Percentiles rank a stretch among this genome's conserved stretches.
Conservation (phyloP, 2,888 invertebrate genomes). For the Masnerella sp. region DNA sequence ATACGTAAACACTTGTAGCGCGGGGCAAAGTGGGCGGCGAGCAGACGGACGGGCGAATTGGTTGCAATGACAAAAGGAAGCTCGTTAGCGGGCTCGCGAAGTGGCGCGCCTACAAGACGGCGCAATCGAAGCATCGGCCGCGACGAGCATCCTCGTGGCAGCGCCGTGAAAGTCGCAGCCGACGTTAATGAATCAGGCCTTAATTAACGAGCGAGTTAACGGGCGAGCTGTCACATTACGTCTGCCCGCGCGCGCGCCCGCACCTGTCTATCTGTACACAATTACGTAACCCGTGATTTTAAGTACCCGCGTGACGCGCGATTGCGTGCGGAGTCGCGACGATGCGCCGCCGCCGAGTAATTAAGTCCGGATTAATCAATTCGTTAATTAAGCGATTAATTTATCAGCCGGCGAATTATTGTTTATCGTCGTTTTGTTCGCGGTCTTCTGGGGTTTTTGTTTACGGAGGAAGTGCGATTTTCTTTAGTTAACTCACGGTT, state of each 20-base stretch:
- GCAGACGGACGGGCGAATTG: constrained; percentile 47
- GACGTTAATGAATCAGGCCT: constrained; percentile 63
- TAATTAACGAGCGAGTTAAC: constrained; percentile 63
- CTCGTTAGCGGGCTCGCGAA: constrained; percentile 60
- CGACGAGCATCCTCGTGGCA: constrained; percentile 12
- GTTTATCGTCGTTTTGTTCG: too few relatives aligned
- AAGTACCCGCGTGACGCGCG: constrained; percentile 9
- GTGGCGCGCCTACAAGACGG: constrained; percentile 53
- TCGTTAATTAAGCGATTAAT: too few relatives aligned
- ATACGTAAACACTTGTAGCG: constrained; percentile 53
- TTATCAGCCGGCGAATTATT: too few relatives aligned
- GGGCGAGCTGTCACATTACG: constrained; percentile 50
- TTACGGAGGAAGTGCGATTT: too few relatives aligned
- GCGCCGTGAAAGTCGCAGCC: constrained; percentile 53
- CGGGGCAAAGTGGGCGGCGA: constrained; percentile 34
- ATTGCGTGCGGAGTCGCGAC: constrained; percentile 14
- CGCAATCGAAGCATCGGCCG: constrained; percentile 49
- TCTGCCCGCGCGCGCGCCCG: constrained; percentile 34
- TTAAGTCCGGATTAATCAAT: constrained; percentile 10
- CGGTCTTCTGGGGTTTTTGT: too few relatives aligned
- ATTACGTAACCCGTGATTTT: constrained; percentile 38
- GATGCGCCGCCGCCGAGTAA: not conserved
- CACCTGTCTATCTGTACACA: constrained; percentile 39
- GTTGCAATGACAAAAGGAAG: constrained; percentile 62
- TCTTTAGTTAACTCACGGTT: too few relatives aligned